These are phyloP conservation scores for Macrotus californicus DNA, from an alignment of 2,113 vertebrate species.

Conservation along the genomic window DNA sequence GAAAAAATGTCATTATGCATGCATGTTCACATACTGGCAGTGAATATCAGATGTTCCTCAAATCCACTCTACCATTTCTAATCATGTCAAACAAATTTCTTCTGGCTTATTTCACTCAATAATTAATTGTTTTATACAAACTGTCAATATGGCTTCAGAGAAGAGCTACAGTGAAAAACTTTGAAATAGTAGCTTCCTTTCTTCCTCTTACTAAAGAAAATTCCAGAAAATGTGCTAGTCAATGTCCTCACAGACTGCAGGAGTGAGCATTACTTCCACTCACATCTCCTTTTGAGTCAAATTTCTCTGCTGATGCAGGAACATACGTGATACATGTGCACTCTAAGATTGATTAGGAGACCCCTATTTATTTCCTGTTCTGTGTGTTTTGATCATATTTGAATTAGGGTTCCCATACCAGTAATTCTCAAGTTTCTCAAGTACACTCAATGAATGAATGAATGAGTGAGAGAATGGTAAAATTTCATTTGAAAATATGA, in stretches of 20 bases:
- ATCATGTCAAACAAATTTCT: conserved; percentile 58
- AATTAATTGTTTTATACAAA: conserved; percentile 44
- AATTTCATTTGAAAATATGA: conserved; percentile 8
- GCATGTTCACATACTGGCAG: conserved; percentile 43
- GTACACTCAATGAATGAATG: neutral
- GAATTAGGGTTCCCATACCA: neutral
- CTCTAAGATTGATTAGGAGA: neutral
- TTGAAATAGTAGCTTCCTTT: neutral
- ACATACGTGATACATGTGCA: neutral
- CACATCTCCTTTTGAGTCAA: neutral
- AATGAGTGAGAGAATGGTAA: neutral
- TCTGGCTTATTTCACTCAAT: conserved; percentile 20
- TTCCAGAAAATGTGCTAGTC: neutral
- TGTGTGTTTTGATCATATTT: neutral
- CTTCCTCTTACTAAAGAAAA: conserved; percentile 4
- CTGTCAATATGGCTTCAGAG: neutral
- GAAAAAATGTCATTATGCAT: conserved; percentile 59
- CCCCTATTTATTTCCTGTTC: neutral
- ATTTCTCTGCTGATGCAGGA: neutral
- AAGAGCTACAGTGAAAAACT: neutral
- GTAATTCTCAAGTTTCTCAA: neutral
- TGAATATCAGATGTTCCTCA: conserved; percentile 44
- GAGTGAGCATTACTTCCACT: neutral
- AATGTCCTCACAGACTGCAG: neutral
- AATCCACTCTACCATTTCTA: conserved; percentile 46